These are phyloP conservation scores for Capitulum mitella DNA, from an alignment of 2,888 invertebrate species.

Conservation along the genomic window DNA sequence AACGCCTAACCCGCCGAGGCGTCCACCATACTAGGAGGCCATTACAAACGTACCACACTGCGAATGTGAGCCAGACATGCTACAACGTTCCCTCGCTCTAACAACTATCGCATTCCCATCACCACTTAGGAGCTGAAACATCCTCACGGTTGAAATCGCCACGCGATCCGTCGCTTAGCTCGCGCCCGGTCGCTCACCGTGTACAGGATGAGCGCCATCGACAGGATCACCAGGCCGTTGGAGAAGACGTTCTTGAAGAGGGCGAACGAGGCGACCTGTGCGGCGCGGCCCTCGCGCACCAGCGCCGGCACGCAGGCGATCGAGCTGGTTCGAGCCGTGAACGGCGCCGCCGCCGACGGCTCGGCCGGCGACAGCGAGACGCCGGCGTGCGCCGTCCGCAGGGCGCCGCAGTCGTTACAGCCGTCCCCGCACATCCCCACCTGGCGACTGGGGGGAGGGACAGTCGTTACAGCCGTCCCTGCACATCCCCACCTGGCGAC, in stretches of 20 bases:
- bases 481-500: slow-evolving; percentile 47
- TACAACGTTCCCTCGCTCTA: too few relatives aligned
- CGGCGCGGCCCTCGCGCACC: slow-evolving; percentile 46
- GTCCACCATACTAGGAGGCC: too few relatives aligned
- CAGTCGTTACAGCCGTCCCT: neutral
- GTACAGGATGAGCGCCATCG: slow-evolving; percentile 46
- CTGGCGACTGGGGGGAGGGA: slow-evolving; percentile 48
- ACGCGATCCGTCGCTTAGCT: too few relatives aligned
- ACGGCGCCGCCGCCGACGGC: slow-evolving; percentile 42
- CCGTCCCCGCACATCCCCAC: slow-evolving; percentile 49
- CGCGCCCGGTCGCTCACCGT: too few relatives aligned
- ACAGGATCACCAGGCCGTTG: slow-evolving; percentile 47
- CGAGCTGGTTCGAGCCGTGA: slow-evolving; percentile 39
- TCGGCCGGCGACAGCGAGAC: slow-evolving; percentile 44
- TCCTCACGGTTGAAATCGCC: too few relatives aligned
- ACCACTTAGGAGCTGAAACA: too few relatives aligned
- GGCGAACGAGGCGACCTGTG: slow-evolving; percentile 48
- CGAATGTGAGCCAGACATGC: too few relatives aligned
- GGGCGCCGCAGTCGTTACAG: slow-evolving; percentile 48
- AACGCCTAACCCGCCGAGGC: too few relatives aligned
- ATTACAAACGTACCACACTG: too few relatives aligned
- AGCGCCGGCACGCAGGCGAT: slow-evolving; percentile 36
- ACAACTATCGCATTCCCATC: too few relatives aligned
- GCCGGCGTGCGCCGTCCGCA: slow-evolving; percentile 47
- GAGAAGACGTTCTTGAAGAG: slow-evolving; percentile 48